Evolutionary conservation across 2,888 invertebrate species (phyloP), one percentile per base, ranked within the genome.

Genomic region (Germaria angustata): DNA sequence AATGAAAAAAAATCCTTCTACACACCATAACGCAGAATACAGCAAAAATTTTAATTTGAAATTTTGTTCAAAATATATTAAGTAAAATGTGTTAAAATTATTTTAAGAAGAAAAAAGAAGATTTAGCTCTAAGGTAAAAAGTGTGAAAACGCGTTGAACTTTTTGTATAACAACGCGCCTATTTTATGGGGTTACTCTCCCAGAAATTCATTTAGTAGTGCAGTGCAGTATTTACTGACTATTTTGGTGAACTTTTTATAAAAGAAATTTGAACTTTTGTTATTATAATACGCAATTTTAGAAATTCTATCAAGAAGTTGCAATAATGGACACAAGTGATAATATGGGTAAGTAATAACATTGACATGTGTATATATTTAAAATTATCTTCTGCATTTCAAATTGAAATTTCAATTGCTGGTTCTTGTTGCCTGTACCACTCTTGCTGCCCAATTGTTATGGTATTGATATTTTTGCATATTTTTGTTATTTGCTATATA

Each of bases 361-460:
- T 55, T 72, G 49, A 46, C 44, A 7, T 17, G 1, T 32, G 5
- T 9, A 49, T 44, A 20, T 80, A 6, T 46, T 8, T 51, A 51
- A 59, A 63, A 65, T n/a, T 7, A 51, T 46, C 9, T 28, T 80
- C 84, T 71, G 68, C 77, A 80, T 84, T 85, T 85, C 80, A 85
- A 85, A 84, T 85, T 84, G 84, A 85, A 85, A 79, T 79, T 81
- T 84, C 85, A 84, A 85, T 85, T 80, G 75, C 66, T 75, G 36
- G 46, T 75, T 81, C 63, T 44, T 76, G 73, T 78, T 72, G 79
- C 80, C 69, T 69, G 65, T 69, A 77, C 75, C 69, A 41, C n/a
- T 44, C 5, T 11, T 28, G 17, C 24, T n/a, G 53, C 24, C 13
- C 9, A 17, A 41, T 17, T 44, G n/a, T 9, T 20, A 34, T n/a